Base-by-base conservation (phyloP, 2,113 vertebrate genomes). In the Rhodinocichla rosea region DNA sequence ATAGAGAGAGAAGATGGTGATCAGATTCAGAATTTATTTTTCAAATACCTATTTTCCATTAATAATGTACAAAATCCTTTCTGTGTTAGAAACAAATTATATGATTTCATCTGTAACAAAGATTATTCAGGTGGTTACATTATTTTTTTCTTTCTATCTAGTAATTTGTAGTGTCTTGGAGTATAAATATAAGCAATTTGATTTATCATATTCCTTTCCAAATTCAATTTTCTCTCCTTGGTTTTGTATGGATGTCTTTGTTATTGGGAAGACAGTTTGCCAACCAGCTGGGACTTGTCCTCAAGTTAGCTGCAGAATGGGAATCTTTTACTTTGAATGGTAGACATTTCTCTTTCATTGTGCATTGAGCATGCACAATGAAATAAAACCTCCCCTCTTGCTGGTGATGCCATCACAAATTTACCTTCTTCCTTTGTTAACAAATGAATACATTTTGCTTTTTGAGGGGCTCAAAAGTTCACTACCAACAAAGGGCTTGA, bases 311-410 rank as follows among this genome's bases (percentile, higher is more conserved):
- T 12, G 3, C 30, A 65, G 73, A 69, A 73, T 12, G 11, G 24
- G 37, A 52, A 60, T 76, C 33, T 64, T 87, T 40, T 28, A 37
- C 28, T 88, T 76, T 60, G 62, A 22, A 52, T 52, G 50, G 32
- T 33, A 89, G 53, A 42, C 27, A 45, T 21, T 52, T 69, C 33
- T 49, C 42, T 77, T 64, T 84, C 45, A n/a, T n/a, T n/a, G n/a
- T n/a, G n/a, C n/a, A n/a, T n/a, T n/a, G 27, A 65, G 19, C 17
- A n/a, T 49, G 37, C n/a, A 24, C 0, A 0, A 47, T 44, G 28
- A 53, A 79, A 40, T 89, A 76, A 93, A 75, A 39, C 26, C 11
- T 83, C 52, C 19, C n/a, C 5, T 89, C 47, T 45, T 76, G 32
- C 14, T 86, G 71, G 42, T 76, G 30, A 57, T 7, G 7, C n/a